Conservation (phyloP, 2,797 vertebrate species). For the Holocentrus rufus region DNA sequence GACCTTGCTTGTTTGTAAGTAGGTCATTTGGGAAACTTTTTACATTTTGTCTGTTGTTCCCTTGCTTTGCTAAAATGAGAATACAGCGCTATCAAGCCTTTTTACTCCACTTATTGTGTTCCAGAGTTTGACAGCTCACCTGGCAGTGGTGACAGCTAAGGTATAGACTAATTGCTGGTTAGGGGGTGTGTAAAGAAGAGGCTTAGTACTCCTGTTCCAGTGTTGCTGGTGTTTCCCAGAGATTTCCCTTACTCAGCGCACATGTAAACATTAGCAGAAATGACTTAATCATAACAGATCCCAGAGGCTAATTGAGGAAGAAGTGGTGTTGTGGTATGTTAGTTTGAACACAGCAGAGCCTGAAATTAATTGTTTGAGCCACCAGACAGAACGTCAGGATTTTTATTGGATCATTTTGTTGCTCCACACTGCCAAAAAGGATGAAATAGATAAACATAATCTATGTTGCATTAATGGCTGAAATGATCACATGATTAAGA, state of each 20-base stretch:
- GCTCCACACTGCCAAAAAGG: too few relatives aligned
- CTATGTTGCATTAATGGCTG: too few relatives aligned
- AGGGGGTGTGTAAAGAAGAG: slow-evolving; percentile 3
- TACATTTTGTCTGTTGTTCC: not conserved
- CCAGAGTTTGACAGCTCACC: not conserved
- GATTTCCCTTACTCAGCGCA: slow-evolving; percentile 6
- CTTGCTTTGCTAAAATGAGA: not conserved
- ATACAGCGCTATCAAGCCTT: not conserved
- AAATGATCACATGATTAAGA: too few relatives aligned
- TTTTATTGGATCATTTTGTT: too few relatives aligned
- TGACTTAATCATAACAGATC: not conserved
- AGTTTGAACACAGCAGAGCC: too few relatives aligned
- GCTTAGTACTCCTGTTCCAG: slow-evolving; percentile 6
- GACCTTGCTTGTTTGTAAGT: not conserved
- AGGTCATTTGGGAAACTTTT: not conserved
- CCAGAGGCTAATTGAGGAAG: not conserved
- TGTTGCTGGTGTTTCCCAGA: slow-evolving; percentile 10
- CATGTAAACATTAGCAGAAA: not conserved
- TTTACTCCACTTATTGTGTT: not conserved
- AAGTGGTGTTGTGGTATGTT: not conserved
- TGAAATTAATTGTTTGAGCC: too few relatives aligned
- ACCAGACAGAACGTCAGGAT: too few relatives aligned
- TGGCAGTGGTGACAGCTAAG: not conserved
- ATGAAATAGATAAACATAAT: too few relatives aligned
- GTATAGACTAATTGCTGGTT: not conserved